Base-by-base conservation (phyloP, 2,113 vertebrate genomes). In the Chionodraco myersi region DNA sequence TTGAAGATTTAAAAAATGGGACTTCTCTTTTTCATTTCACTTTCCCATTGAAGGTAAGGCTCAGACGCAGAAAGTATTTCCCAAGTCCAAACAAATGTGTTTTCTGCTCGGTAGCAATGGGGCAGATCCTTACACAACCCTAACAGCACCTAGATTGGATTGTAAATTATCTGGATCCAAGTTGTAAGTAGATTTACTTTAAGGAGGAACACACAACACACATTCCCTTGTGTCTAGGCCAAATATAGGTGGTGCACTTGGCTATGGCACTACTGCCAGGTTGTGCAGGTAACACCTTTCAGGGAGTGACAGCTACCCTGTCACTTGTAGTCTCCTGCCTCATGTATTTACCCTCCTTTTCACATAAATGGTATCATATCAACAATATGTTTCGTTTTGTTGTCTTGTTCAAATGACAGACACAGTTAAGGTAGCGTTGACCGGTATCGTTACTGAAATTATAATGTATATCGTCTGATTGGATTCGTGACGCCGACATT, bases 181-280 rank as follows among this genome's bases (percentile, higher is more conserved):
- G 64, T 11, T 65, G 36, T 85, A 80, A 82, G 64, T 4, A 72
- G 78, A 65, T 77, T 69, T 75, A 21, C 26, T 9, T 80, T 11
- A 26, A 86, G 51, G 51, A 82, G 44, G 10, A 16, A 53, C 74
- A 68, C 52, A 30, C 45, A 71, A 65, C 51, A 49, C 54, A 60
- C 54, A n/a, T 12, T 9, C 53, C 45, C 67, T 44, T n/a, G 10
- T 57, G 54, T 68, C n/a, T 1, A 3, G 10, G 57, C 78, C 75
- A 63, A 71, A 71, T 34, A n/a, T 26, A 75, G 83, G 77, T 64
- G 75, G 18, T 75, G 85, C 48, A 36, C 68, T 78, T 54, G n/a
- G 59, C 57, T 34, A 9, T 30, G 64, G 48, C 18, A 53, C 36
- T 14, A 23, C 49, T 52, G 21, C 75, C 79, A 83, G 82, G 78